Evolutionary conservation across 2,113 vertebrate genomes (phyloP), one percentile per base, ranked within the genome.

Genomic region (Istiophorus platypterus): DNA sequence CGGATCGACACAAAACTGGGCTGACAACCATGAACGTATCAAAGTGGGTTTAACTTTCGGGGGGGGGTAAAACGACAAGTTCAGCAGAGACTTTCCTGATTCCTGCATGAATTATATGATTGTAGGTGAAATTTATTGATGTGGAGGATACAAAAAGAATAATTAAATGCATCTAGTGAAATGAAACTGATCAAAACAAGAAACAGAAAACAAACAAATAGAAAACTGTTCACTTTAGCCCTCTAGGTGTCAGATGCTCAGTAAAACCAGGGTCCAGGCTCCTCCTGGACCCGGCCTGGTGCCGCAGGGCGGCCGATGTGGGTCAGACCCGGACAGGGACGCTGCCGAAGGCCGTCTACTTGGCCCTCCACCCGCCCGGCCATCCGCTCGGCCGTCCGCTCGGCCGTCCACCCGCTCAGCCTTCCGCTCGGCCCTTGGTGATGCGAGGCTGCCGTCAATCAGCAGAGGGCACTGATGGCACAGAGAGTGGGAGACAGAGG

Each of bases 381-480:
- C n/a, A n/a, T n/a, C n/a, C n/a, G n/a, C n/a, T n/a, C n/a, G n/a
- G n/a, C n/a, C n/a, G n/a, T n/a, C n/a, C n/a, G n/a, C n/a, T n/a
- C n/a, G n/a, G n/a, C n/a, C n/a, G n/a, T n/a, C n/a, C n/a, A n/a
- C n/a, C n/a, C n/a, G n/a, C n/a, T n/a, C n/a, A n/a, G n/a, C n/a
- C n/a, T n/a, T n/a, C n/a, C n/a, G 57, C 52, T 57, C 80, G 8
- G 22, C 12, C 4, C 42, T 15, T 49, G n/a, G n/a, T n/a, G n/a
- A n/a, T n/a, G n/a, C n/a, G n/a, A n/a, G n/a, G 58, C 85, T 52
- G n/a, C n/a, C 34, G 37, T 42, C 26, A 42, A 70, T 74, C 92
- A 92, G 88, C 85, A 92, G 92, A 91, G 92, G 92, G 90, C 89
- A 81, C 63, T 81, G 78, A 87, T 45, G 79, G 52, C 45, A 57